Percentiles rank a stretch among this genome's conserved stretches.
Conservation (phyloP, 2,797 vertebrate genomes). For the Neosilurus hyrtlii region DNA sequence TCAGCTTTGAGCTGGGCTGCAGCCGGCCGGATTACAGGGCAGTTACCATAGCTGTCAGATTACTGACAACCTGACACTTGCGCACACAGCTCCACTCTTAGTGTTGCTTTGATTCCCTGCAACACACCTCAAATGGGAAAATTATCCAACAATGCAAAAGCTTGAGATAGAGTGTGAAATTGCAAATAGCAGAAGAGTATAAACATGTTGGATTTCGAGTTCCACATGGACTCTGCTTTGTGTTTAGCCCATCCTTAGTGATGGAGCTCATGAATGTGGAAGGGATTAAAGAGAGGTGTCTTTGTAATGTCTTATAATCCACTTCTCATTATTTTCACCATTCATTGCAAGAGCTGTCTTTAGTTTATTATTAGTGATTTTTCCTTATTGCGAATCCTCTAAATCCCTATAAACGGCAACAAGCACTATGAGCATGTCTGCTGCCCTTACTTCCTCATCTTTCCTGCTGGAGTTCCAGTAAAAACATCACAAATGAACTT, state of each 20-base stretch:
- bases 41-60: conserved; percentile 99
- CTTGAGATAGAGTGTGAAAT: conserved; percentile 27
- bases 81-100: conserved; percentile 93
- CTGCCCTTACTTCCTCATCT: background rate
- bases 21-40: conserved; percentile 99
- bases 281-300: conserved; percentile 46
- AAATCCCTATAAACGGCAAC: conserved; percentile 24
- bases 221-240: conserved; percentile 74
- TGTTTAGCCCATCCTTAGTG: conserved; percentile 57
- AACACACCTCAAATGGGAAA: conserved; percentile 81
- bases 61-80: conserved; percentile 99
- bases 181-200: conserved; percentile 46
- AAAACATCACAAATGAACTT: conserved; percentile 51
- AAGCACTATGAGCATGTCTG: conserved; percentile 2
- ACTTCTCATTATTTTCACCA: conserved; percentile 77
- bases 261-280: conserved; percentile 50
- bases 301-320: conserved; percentile 68
- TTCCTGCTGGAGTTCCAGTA: conserved; percentile 12
- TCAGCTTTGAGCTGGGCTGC: conserved; percentile 96
- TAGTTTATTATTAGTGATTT: conserved; percentile 76
- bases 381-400: conserved; percentile 58
- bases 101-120: conserved; percentile 91
- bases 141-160: conserved; percentile 67
- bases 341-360: conserved; percentile 76
- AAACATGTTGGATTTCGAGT: conserved; percentile 71